These are phyloP conservation scores for Hyperoodon ampullatus DNA, from an alignment of 2,113 vertebrate species.

Conservation along the genomic window DNA sequence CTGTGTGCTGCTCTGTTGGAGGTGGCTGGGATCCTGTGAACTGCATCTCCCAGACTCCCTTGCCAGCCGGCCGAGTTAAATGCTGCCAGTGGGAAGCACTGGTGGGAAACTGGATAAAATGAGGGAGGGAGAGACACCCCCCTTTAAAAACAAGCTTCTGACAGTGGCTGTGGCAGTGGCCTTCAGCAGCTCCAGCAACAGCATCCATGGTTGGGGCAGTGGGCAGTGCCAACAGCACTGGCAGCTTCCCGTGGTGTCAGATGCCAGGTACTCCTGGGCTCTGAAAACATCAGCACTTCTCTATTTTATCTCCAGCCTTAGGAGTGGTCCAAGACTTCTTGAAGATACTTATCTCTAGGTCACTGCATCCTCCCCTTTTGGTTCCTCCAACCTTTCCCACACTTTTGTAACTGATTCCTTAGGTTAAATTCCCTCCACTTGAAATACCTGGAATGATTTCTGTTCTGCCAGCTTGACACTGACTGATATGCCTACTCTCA, in stretches of 20 bases:
- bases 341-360: neutral
- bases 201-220: fast-evolving
- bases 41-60: conserved; percentile 26
- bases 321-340: neutral
- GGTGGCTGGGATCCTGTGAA: neutral
- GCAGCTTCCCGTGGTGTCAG: neutral
- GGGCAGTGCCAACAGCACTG: neutral
- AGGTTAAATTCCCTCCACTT: neutral
- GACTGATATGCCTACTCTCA: neutral
- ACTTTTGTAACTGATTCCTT: neutral
- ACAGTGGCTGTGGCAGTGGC: neutral
- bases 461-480: neutral
- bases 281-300: neutral
- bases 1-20: neutral
- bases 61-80: neutral
- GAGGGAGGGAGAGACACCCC: neutral
- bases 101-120: neutral
- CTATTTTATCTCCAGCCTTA: neutral
- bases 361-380: neutral
- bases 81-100: conserved; percentile 15
- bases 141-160: neutral
- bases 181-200: neutral
- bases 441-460: neutral
- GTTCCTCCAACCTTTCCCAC: neutral
- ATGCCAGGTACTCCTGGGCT: neutral